These are phyloP conservation scores for Propsilocerus akamusi DNA, from an alignment of 1,140 invertebrate species.

Conservation along the genomic window DNA sequence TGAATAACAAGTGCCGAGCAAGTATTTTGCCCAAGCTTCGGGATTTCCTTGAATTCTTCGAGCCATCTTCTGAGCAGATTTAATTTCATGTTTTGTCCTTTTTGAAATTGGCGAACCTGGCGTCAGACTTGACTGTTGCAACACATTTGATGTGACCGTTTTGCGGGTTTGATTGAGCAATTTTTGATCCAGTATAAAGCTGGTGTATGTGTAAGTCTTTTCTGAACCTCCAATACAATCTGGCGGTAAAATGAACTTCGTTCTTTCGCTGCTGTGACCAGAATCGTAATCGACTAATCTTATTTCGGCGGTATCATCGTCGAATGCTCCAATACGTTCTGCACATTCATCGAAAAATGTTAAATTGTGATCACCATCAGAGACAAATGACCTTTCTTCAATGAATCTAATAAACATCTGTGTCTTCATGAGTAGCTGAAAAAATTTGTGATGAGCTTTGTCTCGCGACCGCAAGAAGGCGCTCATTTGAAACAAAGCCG, in stretches of 20 bases:
- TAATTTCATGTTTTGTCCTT: constrained; percentile 88
- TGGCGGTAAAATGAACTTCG: constrained; percentile 91
- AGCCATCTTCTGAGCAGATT: constrained; percentile 75
- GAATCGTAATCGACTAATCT: constrained; percentile 54
- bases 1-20: constrained; percentile 74
- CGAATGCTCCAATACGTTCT: constrained; percentile 48
- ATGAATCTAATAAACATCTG: constrained; percentile 98
- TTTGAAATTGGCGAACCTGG: constrained; percentile 80
- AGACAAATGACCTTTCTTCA: constrained; percentile 95
- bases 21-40: constrained; percentile 79
- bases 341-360: constrained; percentile 97
- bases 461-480: constrained; percentile 46
- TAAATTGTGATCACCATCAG: constrained; percentile 79
- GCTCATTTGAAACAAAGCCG: constrained; percentile 85
- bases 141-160: constrained; percentile 21
- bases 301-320: constrained; percentile 31
- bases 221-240: constrained; percentile 30
- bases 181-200: constrained; percentile 30
- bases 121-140: constrained; percentile 27
- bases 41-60: constrained; percentile 53
- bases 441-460: constrained; percentile 78
- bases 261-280: constrained; percentile 54
- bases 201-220: constrained; percentile 28
- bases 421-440: constrained; percentile 70
- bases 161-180: constrained; percentile 25